Evolutionary conservation across 1,140 invertebrate species (phyloP).

Genomic region (Cydia splendana): DNA sequence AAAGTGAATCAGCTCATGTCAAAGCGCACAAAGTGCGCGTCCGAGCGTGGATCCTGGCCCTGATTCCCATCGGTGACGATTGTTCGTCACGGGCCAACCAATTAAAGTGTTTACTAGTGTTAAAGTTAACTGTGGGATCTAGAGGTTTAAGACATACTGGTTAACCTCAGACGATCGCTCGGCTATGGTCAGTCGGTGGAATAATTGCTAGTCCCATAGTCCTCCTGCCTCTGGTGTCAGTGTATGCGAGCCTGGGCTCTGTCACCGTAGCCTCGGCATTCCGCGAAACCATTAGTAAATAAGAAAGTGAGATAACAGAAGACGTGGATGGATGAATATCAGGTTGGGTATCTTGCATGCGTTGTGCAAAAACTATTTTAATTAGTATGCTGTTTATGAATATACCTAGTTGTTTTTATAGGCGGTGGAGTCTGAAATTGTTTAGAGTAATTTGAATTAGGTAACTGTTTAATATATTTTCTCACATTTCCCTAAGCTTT

Average conservation of each 20-base stretch:
- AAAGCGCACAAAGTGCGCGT: slow-evolving; percentile 61
- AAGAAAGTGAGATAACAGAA: slow-evolving; percentile 46
- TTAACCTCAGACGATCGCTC: not conserved
- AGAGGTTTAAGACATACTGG: not conserved
- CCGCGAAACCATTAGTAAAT: slow-evolving; percentile 35
- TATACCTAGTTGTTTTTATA: not conserved
- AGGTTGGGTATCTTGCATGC: slow-evolving; percentile 46
- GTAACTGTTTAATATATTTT: too few relatives aligned
- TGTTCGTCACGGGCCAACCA: not conserved
- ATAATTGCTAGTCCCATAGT: not conserved
- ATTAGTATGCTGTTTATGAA: not conserved
- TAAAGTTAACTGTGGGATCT: not conserved
- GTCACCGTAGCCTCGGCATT: slow-evolving; percentile 6
- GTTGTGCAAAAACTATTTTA: slow-evolving; percentile 26
- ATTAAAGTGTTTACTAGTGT: not conserved
- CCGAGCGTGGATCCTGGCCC: slow-evolving; percentile 62
- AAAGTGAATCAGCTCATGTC: slow-evolving; percentile 61
- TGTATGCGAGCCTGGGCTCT: slow-evolving; percentile 31
- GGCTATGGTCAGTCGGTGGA: not conserved
- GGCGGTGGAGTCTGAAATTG: not conserved
- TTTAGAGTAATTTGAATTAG: too few relatives aligned
- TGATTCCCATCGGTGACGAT: not conserved
- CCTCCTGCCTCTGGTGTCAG: slow-evolving; percentile 35
- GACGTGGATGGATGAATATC: slow-evolving; percentile 64
- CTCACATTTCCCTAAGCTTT: too few relatives aligned